Evolutionary conservation across 2,113 vertebrate genomes (phyloP).

Genomic region (Leptocoma aspasia): DNA sequence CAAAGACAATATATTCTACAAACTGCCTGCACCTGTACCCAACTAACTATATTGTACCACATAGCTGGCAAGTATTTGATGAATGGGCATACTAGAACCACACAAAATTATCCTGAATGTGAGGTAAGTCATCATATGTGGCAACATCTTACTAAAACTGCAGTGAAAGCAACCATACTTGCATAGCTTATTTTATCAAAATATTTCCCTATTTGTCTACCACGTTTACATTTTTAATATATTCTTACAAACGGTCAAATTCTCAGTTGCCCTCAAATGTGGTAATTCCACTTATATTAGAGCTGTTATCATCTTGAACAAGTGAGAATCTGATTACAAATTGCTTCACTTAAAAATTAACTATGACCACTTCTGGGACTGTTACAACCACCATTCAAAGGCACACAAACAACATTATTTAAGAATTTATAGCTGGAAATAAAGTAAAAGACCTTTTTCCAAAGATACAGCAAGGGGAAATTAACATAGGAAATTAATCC

Average conservation of each 20-base stretch:
- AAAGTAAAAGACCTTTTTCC: background rate
- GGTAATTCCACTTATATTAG: background rate
- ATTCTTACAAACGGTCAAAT: background rate
- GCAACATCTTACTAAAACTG: background rate
- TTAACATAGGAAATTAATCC: background rate
- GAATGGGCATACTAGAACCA: background rate
- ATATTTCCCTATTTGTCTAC: background rate
- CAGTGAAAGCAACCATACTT: background rate
- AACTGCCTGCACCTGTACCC: background rate
- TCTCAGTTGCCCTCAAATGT: background rate
- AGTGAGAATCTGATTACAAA: background rate
- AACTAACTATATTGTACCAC: background rate
- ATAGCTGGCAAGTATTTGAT: background rate
- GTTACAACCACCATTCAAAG: background rate
- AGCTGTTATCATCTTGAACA: background rate
- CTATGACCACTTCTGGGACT: rapidly evolving
- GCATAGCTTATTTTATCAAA: background rate
- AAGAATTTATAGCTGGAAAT: background rate
- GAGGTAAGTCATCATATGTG: background rate
- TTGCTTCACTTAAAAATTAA: background rate
- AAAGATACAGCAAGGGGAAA: background rate
- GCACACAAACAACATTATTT: background rate
- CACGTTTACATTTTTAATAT: background rate
- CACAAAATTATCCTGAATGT: background rate
- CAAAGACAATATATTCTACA: background rate